Base-by-base conservation (phyloP, 2,888 invertebrate genomes). In the Halictus quadricinctus region DNA sequence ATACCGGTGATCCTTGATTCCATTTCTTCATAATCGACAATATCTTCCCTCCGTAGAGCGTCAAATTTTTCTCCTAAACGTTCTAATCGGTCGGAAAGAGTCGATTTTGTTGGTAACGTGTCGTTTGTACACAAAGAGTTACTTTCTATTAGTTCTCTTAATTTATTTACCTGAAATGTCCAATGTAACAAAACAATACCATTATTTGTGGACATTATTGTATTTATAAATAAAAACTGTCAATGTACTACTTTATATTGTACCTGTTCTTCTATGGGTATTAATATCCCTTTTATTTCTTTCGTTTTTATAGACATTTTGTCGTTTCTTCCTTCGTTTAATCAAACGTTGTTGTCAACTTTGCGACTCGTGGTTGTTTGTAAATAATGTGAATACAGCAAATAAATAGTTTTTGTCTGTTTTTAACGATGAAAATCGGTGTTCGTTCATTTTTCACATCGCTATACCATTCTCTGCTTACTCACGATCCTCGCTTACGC, bases 221-320 rank as follows among this genome's bases (percentile, higher is more conserved):
- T 7, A n/a, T 18, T 25, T 1, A 2, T 15, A 29, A 13, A 70
- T 15, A 54, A 15, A n/a, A 18, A 41, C 7, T 15, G 4, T 15
- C 13, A 48, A 36, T 25, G 46, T 21, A 83, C 75, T 18, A 43
- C 91, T 36, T 36, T 36, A 36, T 36, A 5, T 36, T 36, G 36
- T 91, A 94, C 94, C 89, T 93, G 93, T 54, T 84, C 86, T 54
- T 92, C 89, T 79, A 94, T 89, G 0, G 93, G 92, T 50, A 91
- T 88, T 58, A 93, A 88, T 79, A 93, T 91, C 75, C 90, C 89
- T 69, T 83, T 85, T 92, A 93, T 92, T 79, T 90, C 90, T 81
- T 89, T 93, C 36, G 94, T 94, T 85, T 94, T 94, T 41, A 94
- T 78, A 50, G 87, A 85, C 93, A 93, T 94, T 79, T 89, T 74